Base-by-base conservation (phyloP, 2,888 invertebrate genomes). In the Pristionchus maxplancki region DNA sequence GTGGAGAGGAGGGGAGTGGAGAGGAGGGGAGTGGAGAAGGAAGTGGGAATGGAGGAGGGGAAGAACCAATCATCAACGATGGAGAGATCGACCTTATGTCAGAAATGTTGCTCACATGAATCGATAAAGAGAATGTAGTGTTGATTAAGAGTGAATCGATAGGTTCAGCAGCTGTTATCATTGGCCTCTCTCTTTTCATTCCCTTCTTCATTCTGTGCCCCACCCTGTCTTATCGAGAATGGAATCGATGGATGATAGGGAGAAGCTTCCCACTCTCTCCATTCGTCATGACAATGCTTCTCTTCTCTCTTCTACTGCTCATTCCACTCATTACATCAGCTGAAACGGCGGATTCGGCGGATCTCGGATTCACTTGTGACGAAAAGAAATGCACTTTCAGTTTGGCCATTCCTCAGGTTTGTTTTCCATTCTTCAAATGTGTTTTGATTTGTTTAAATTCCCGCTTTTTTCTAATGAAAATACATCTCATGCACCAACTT, bases 141-240 rank as follows among this genome's bases (percentile, higher is more conserved):
- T 40, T 74, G 40, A 17, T 24, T 20, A 40, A 40, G 40, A 9
- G 20, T 37, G 40, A 74, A 78, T 78, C 78, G 78, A 78, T 78
- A 48, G 28, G 44, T 78, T 78, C 78, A 48, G 78, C 78, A 78
- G 44, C 78, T 78, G 78, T 78, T 78, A 78, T 78, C 78, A 78
- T 28, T 44, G 24, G 6, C 78, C 34, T 24, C 13, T 78, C 24
- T 64, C 31, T 17, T 24, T 58, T 17, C 24, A 11, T 28, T 6
- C 31, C 28, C 20, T 24, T 20, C n/a, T n/a, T 20, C 78, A 48
- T 48, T 28, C 11, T 40, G 28, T 28, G 78, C 78, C 78, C 78
- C 78, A 78, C 78, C 78, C 78, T 28, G 78, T 48, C 78, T 78
- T 78, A 78, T 78, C 78, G 37, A 24, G 44, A 67, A 67, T n/a